Evolutionary conservation across 1,140 invertebrate species (phyloP).

Genomic region (Drosophila varians): DNA sequence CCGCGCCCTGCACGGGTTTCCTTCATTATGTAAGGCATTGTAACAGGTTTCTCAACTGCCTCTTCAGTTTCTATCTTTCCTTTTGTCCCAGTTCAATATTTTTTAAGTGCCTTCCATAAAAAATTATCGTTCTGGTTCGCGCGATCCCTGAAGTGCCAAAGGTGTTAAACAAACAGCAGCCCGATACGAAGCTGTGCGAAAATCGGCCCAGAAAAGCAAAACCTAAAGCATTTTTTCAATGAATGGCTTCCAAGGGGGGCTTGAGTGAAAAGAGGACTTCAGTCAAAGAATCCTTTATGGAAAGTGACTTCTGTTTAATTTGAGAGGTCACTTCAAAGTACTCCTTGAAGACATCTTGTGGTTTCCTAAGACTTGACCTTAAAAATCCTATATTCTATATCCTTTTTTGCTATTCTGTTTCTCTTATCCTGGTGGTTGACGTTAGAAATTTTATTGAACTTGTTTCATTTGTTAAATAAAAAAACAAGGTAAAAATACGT

Average conservation of each 20-base stretch:
- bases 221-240: background rate
- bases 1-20: slow-evolving; percentile 40
- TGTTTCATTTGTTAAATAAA: no score
- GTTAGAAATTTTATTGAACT: no score
- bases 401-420: background rate
- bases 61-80: background rate
- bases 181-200: slow-evolving; percentile 40
- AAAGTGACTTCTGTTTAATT: slow-evolving; percentile 40
- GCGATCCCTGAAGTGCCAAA: slow-evolving; percentile 19
- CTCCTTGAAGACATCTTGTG: slow-evolving; percentile 21
- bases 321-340: slow-evolving; percentile 25
- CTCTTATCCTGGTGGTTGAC: no score
- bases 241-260: slow-evolving; percentile 28
- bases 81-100: slow-evolving; percentile 2
- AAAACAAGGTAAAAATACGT: no score
- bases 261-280: slow-evolving; percentile 2
- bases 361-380: slow-evolving; percentile 20
- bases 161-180: slow-evolving; percentile 61
- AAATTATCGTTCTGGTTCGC: slow-evolving; percentile 37
- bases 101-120: slow-evolving; percentile 43
- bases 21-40: slow-evolving; percentile 39
- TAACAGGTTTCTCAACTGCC: slow-evolving; percentile 27
- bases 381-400: background rate
- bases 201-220: slow-evolving; percentile 13
- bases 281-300: slow-evolving; percentile 23